Base-by-base conservation (phyloP, 37 sponge, comb jelly and placozoan species). In the Ianthella basta region DNA sequence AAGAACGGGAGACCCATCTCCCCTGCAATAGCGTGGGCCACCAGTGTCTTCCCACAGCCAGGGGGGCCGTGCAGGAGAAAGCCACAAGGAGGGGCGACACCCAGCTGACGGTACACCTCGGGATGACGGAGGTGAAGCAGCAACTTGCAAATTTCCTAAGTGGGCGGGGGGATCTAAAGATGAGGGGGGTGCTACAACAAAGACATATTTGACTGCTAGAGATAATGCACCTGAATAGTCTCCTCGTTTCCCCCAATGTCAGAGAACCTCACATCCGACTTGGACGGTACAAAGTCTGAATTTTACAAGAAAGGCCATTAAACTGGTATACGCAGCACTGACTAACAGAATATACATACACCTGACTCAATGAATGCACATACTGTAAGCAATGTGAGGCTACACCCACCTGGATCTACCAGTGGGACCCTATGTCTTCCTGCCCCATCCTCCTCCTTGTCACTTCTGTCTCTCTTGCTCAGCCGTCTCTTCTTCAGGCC, bases 31-130 rank as follows among this genome's bases (percentile, higher is more conserved):
- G 99, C 99, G 78, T 93, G 83, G 23, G 97, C 99, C 32, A 99
- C 86, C 37, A 99, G 85, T 0, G 99, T 96, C 89, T 99, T 99
- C 10, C 99, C 99, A 86, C 99, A 92, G 24, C 99, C 99, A n/a
- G 99, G 97, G 34, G 99, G 99, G 0, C 99, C 99, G 59, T 95
- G 91, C 13, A 99, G 94, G 36, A 99, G 92, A 64, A 99, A 85
- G 21, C 99, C 99, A 24, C 84, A 79, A 21, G 95, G 92, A 50
- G 97, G 95, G 16, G 88, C 16, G 21, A 94, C 83, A 10, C 97
- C 97, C 29, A 96, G 82, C 33, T 91, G 82, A 19, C 77, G 15
- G 70, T 93, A 98, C 54, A 98, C 65, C 80, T 96, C 95, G 0
- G 99, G 95, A 44, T 92, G 93, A 10, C 80, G 78, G 12, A 98